Evolutionary conservation across 2,888 invertebrate species (phyloP), one percentile per base, ranked within the genome.

Genomic region (Arge pagana): DNA sequence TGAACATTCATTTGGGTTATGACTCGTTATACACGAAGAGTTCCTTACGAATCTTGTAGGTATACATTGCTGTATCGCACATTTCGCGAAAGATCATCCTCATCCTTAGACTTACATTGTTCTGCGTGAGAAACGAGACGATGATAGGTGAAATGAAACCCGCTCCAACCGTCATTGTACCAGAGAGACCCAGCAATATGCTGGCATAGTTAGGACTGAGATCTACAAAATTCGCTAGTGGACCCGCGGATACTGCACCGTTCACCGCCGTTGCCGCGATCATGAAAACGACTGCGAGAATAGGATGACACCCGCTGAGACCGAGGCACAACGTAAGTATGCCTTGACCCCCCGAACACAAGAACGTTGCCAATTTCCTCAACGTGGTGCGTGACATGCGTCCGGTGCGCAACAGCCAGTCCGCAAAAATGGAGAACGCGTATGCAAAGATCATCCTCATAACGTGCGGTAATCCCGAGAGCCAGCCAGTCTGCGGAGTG

Each of bases 201-300:
- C 82, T 80, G 7, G 81, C 81, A 61, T 80, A 81, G 69, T 85
- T 86, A 0, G 85, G 85, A 51, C 86, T 83, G 40, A 88, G 79
- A 61, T 88, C 88, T 6, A 88, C 85, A 51, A 86, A 80, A 48
- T 81, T 83, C 3, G 87, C 83, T 24, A 87, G 72, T 1, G 85
- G 83, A 1, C 87, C 87, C 0, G 86, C 83, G 0, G 86, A 85
- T 2, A 85, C 82, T 1, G 86, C 84, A 0, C 88, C 88, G 64
- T 85, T 85, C 5, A 83, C 77, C 31, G 83, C 82, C 1, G 83
- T 83, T 0, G 87, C 85, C n/a, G 81, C 57, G 28, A 84, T 82
- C 56, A 88, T 76, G 57, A 85, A 81, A 2, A 83, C 65, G 36
- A 86, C 81, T 0, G 86, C 86, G 2, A 80, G 74, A 1, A 71